Conservation (phyloP, 2,113 vertebrate species). For the Hylia prasina region DNA sequence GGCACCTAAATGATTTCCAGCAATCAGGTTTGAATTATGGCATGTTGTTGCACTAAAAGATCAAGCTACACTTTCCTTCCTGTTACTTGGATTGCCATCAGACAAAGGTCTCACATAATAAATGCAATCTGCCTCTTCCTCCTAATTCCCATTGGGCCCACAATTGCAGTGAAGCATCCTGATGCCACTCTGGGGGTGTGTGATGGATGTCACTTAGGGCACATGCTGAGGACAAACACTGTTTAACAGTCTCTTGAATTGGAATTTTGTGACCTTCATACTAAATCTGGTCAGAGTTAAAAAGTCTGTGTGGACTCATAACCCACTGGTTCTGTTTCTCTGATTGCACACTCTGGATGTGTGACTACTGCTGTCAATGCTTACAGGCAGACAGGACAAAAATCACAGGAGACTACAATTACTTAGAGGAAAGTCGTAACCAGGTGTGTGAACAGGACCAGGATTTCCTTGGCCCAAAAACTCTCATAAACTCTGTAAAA, state of each 20-base stretch:
- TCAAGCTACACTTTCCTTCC: background rate
- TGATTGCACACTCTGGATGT: background rate
- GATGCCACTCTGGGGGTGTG: background rate
- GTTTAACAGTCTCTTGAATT: background rate
- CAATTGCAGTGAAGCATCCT: fast-evolving
- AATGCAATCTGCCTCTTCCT: background rate
- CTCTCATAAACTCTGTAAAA: background rate
- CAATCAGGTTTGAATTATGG: background rate
- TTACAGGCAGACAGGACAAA: background rate
- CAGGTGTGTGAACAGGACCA: background rate
- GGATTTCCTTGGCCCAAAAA: background rate
- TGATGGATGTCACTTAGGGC: background rate
- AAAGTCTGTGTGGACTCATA: background rate
- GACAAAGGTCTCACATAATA: background rate
- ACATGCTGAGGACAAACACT: background rate
- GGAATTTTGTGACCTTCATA: background rate
- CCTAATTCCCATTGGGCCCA: background rate
- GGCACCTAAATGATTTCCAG: background rate
- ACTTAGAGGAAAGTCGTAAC: background rate
- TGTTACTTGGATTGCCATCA: background rate
- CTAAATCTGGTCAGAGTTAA: background rate
- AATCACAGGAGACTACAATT: background rate
- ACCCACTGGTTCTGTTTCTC: background rate
- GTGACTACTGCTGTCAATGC: background rate
- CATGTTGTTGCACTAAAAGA: background rate